Conservation (phyloP, 1,140 invertebrate genomes). For the Monomorium pharaonis region DNA sequence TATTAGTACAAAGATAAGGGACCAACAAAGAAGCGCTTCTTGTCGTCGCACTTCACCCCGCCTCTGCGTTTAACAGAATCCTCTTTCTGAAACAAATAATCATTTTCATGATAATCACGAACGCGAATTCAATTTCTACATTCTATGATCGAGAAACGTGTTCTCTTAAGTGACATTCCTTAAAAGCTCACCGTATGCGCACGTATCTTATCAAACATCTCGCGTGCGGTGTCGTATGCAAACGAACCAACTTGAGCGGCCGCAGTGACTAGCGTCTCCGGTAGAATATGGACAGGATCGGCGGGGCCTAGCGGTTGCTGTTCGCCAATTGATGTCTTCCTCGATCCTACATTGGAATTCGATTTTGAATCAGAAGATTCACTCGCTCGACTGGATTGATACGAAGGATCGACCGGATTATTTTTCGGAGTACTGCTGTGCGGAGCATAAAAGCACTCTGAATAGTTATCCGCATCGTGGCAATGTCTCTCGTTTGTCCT, state of each 20-base stretch:
- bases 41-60: background rate
- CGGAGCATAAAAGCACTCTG: background rate
- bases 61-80: background rate
- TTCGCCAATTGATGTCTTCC: background rate
- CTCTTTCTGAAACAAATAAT: conserved; percentile 36
- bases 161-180: background rate
- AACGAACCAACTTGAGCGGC: conserved; percentile 12
- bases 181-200: conserved; percentile 16
- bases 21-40: background rate
- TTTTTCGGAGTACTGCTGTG: background rate
- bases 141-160: background rate
- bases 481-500: background rate
- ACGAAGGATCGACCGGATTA: background rate
- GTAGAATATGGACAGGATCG: conserved; percentile 22
- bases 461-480: too few species aligned
- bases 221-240: conserved; percentile 29
- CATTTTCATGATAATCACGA: background rate
- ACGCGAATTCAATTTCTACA: background rate
- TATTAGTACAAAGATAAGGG: background rate
- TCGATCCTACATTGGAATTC: background rate
- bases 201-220: conserved; percentile 27
- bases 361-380: background rate
- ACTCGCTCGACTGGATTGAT: background rate
- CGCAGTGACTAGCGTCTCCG: conserved; percentile 27
- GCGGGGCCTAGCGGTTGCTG: too few species aligned